These are phyloP conservation scores for Thecophora atra DNA, from an alignment of 2,888 invertebrate genomes.

Conservation along the genomic window DNA sequence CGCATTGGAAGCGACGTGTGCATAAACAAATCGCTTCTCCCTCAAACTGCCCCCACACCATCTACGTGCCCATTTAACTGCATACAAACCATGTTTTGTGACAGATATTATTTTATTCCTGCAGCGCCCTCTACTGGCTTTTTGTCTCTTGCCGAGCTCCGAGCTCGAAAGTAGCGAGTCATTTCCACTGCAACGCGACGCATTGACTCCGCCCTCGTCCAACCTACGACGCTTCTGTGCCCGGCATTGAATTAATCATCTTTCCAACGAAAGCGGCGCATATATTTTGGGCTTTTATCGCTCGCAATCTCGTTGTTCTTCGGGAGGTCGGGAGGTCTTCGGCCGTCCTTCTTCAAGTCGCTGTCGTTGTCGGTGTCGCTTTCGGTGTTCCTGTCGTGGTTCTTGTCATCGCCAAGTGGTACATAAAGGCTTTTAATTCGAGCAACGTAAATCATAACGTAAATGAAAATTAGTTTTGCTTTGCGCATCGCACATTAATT, in stretches of 20 bases:
- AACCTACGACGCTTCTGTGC: constrained; percentile 4
- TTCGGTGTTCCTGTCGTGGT: constrained; percentile 10
- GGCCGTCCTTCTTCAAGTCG: constrained; percentile 1
- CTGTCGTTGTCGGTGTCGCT: not conserved
- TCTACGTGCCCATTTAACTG: too few relatives aligned
- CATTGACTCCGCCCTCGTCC: constrained; percentile 46
- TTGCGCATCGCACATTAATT: constrained; percentile 80
- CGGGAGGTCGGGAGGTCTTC: not conserved
- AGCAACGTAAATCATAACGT: constrained; percentile 30
- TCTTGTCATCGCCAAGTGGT: constrained; percentile 28
- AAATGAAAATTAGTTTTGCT: constrained; percentile 29
- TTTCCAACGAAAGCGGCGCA: constrained; percentile 20
- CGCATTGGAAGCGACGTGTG: too few relatives aligned
- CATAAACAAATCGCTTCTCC: too few relatives aligned
- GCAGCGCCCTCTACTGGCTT: constrained; percentile 29
- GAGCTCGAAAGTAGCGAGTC: constrained; percentile 60
- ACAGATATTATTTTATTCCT: constrained; percentile 11
- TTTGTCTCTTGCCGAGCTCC: constrained; percentile 55
- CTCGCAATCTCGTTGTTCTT: not conserved
- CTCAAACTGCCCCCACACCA: too few relatives aligned
- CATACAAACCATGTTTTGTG: not conserved
- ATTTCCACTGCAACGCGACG: constrained; percentile 56
- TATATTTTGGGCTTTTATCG: too few relatives aligned
- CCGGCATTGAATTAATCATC: constrained; percentile 36
- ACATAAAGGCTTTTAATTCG: constrained; percentile 33